Evolutionary conservation across 2,888 invertebrate genomes (phyloP).

Genomic region (Gari tellinella): DNA sequence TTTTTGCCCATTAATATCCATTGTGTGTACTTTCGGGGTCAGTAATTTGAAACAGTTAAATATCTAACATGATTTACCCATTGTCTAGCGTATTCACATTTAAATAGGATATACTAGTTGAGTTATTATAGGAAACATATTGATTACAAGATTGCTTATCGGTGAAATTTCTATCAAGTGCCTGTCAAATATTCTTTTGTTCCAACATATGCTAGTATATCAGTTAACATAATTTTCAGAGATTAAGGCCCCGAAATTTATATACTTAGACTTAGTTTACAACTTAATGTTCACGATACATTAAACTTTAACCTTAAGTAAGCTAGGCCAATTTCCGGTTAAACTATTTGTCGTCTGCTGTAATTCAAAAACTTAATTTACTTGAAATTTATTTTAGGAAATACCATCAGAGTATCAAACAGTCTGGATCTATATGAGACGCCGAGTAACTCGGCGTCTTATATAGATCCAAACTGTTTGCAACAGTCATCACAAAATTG

Average conservation of each 20-base stretch:
- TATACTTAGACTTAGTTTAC: constrained; percentile 3
- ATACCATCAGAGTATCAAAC: no score
- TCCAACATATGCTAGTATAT: background rate
- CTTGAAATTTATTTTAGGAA: no score
- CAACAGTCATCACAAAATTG: no score
- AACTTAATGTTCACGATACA: no score
- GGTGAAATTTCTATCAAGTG: constrained; percentile 20
- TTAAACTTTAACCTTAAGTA: no score
- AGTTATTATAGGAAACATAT: constrained; percentile 17
- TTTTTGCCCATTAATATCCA: background rate
- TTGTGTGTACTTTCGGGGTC: constrained; percentile 27
- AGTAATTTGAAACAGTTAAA: constrained; percentile 42
- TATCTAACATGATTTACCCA: constrained; percentile 24
- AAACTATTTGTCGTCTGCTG: no score
- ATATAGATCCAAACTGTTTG: no score
- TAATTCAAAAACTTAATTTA: no score
- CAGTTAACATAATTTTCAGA: no score
- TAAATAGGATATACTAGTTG: constrained; percentile 8
- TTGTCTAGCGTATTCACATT: background rate
- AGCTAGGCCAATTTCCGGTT: no score
- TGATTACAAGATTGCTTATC: constrained; percentile 22
- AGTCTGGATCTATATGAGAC: no score
- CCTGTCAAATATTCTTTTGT: constrained; percentile 29
- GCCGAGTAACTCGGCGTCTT: no score
- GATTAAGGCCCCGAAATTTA: background rate